These are phyloP conservation scores for Eulemur rubriventer DNA, from an alignment of 2,797 vertebrate species.

Conservation along the genomic window DNA sequence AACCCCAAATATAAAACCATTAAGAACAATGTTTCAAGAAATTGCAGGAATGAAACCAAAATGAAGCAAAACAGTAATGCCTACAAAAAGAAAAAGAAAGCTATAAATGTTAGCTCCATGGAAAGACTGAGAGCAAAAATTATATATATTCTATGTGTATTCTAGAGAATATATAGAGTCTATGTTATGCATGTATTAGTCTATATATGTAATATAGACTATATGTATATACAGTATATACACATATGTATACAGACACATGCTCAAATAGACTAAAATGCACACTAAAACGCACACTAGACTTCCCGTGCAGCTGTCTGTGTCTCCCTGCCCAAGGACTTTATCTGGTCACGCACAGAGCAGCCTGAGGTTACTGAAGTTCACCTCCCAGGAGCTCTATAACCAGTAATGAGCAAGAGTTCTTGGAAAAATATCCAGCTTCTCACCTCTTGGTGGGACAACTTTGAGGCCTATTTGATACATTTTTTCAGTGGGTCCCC, in stretches of 20 bases:
- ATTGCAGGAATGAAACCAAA: not conserved
- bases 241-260: not conserved
- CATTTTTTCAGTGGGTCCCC: no score
- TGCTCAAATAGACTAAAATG: not conserved
- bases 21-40: not conserved
- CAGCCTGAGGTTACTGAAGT: not conserved
- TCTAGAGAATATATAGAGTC: not conserved
- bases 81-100: not conserved
- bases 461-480: not conserved
- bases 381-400: not conserved
- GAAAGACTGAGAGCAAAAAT: not conserved
- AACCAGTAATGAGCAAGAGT: not conserved
- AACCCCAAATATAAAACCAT: not conserved
- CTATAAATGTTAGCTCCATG: not conserved
- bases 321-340: not conserved
- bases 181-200: not conserved
- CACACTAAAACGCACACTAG: not conserved
- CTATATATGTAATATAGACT: not conserved
- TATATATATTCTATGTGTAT: not conserved
- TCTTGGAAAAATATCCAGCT: not conserved
- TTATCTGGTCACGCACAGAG: not conserved
- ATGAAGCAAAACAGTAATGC: not conserved
- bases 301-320: rapidly evolving
- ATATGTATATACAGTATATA: no score
- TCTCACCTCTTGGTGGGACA: not conserved